Base-by-base conservation (phyloP, 35 echinoderm and acorn worm genomes). In the Ptychodera flava region DNA sequence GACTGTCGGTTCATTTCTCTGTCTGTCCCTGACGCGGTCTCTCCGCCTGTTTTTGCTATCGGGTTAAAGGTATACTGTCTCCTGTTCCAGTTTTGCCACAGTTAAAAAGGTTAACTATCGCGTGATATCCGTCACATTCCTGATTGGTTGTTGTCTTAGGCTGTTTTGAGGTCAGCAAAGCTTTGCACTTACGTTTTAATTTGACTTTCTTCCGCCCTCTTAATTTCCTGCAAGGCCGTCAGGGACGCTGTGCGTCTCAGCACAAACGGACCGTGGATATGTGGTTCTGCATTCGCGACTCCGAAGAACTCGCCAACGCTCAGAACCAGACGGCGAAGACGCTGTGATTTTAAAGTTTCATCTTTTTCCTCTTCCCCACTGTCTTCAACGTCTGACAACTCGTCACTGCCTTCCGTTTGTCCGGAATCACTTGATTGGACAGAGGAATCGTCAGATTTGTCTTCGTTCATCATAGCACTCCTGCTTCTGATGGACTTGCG, bases 221-320 rank as follows among this genome's bases (percentile, higher is more conserved):
- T 87, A 16, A 97, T 78, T n/a, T 85, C 53, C 33, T 64, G 53
- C 14, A 97, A 37, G 6, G 91, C 89, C 38, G 94, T 90, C 82
- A 93, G 79, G 33, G 94, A 97, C 31, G 94, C 94, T 79, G 91
- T 86, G 38, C 86, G 87, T 35, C 75, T 77, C 77, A 87, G 86
- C 10, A 88, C 91, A 29, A 86, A 45, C 16, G 87, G 92, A 31
- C 94, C 94, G 53, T 93, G 92, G 16, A 15, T 78, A 78, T 93
- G 92, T 16, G 77, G 79, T 38, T 97, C 94, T 15, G 91, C 82
- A 35, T 93, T 85, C 28, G 86, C 85, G 35, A 89, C 90, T 35
- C 87, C 91, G 35, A 97, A 97, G 0, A 89, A 93, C 81, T 97
- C 91, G 15, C 85, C 91, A 35, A 97, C 87, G 85, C 88, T 93